Conservation (phyloP, 1,140 invertebrate genomes). For the Andricus grossulariae region DNA sequence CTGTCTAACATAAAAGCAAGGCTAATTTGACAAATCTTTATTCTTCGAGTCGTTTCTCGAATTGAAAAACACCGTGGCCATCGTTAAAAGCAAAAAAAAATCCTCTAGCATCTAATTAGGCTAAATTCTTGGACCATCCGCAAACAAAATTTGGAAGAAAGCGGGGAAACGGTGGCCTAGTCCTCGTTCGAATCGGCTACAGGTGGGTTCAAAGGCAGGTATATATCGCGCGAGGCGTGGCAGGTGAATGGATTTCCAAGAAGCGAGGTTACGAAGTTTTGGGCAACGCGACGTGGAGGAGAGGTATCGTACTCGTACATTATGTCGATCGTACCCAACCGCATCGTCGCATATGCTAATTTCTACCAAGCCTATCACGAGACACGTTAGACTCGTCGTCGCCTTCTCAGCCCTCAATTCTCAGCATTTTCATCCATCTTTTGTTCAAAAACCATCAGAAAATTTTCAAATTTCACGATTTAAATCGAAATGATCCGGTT, state of each 20-base stretch:
- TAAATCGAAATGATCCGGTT: slow-evolving; percentile 1
- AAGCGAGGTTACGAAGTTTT: slow-evolving; percentile 24
- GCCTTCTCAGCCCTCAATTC: slow-evolving; percentile 52
- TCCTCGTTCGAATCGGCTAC: slow-evolving; percentile 15
- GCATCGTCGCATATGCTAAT: slow-evolving; percentile 53
- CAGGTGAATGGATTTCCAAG: slow-evolving; percentile 38
- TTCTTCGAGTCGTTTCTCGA: slow-evolving; percentile 1
- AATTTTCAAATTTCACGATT: slow-evolving; percentile 1
- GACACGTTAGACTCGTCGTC: slow-evolving; percentile 61
- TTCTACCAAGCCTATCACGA: slow-evolving; percentile 47
- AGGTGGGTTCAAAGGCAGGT: slow-evolving; percentile 28
- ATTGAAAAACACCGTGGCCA: slow-evolving; percentile 7
- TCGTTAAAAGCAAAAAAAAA: slow-evolving; percentile 1
- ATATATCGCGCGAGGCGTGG: slow-evolving; percentile 34
- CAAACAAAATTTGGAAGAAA: slow-evolving; percentile 29
- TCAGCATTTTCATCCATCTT: slow-evolving; percentile 21
- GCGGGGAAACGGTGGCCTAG: slow-evolving; percentile 25
- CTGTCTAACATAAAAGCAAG: neutral
- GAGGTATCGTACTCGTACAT: neutral
- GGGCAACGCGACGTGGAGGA: neutral
- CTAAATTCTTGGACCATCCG: slow-evolving; percentile 26
- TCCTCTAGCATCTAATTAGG: slow-evolving; percentile 19
- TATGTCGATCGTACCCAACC: neutral
- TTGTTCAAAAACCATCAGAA: neutral
- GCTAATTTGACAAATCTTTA: slow-evolving; percentile 24